A percentile compares a stretch with the other conserved stretches of the same genome.
Evolutionary conservation across 2,888 invertebrate genomes (phyloP).

Genomic region (Eumerus sabulonum): DNA sequence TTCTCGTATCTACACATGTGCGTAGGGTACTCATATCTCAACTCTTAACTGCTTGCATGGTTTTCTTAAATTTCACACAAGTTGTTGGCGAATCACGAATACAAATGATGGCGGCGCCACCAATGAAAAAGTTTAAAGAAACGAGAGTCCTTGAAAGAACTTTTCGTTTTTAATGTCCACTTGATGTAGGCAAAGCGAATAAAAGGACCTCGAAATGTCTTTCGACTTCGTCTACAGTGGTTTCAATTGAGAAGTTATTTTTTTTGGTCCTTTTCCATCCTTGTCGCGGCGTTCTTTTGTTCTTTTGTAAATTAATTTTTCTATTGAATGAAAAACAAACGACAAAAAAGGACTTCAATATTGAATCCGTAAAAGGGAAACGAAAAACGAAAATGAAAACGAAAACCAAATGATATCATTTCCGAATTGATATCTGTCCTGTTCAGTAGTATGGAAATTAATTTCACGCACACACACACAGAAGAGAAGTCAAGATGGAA

Average conservation of each 20-base stretch:
- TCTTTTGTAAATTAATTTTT: background rate
- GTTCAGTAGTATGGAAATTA: slow-evolving; percentile 36
- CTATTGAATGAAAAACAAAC: background rate
- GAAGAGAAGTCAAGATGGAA: background rate
- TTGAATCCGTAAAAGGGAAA: slow-evolving; percentile 24
- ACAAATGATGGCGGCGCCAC: no score
- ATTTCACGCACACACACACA: slow-evolving; percentile 23
- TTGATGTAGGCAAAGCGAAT: slow-evolving; percentile 1
- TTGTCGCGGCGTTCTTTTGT: no score
- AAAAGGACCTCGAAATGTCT: slow-evolving; percentile 22
- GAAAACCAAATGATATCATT: background rate
- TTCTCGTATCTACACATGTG: no score
- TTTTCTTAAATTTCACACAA: no score
- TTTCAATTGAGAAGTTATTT: background rate
- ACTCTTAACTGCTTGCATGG: no score
- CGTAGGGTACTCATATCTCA: no score
- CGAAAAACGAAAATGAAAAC: slow-evolving; percentile 5
- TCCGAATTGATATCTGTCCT: slow-evolving; percentile 44
- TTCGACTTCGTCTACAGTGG: slow-evolving; percentile 18
- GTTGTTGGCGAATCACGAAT: no score
- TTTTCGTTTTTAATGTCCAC: no score
- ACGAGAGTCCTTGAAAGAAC: background rate
- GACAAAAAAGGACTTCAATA: background rate
- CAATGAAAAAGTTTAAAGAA: slow-evolving; percentile 10
- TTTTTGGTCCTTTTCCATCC: background rate